Percentiles rank a stretch among this genome's conserved stretches.
Conservation (phyloP, 2,113 vertebrate genomes). For the Saimiri boliviensis region DNA sequence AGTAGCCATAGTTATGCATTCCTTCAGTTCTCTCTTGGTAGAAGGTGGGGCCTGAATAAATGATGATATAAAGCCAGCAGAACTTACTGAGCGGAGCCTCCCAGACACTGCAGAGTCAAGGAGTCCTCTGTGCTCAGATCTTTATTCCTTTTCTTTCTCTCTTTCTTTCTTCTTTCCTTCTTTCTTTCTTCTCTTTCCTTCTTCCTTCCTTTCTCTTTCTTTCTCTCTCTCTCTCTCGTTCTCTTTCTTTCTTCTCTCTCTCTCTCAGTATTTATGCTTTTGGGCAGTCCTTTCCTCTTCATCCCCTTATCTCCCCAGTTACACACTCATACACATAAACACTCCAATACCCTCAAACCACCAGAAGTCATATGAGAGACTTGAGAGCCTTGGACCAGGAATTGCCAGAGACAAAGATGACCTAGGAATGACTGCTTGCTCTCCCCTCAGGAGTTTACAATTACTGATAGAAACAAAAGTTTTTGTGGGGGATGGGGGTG, state of each 20-base stretch:
- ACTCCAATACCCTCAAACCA: not conserved
- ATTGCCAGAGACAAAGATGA: not conserved
- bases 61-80: not conserved
- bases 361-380: not conserved
- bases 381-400: not conserved
- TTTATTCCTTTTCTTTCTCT: not conserved
- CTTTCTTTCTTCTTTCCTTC: not conserved
- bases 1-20: not conserved
- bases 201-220: no score
- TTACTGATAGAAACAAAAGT: not conserved
- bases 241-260: not conserved
- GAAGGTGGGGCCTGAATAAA: not conserved
- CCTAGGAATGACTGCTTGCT: not conserved
- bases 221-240: no score
- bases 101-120: not conserved
- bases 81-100: not conserved
- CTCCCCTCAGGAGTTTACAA: not conserved
- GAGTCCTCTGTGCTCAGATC: not conserved
- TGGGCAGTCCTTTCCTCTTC: not conserved
- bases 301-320: not conserved
- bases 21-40: not conserved
- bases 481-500: not conserved
- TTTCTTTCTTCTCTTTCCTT: no score
- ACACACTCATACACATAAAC: not conserved
- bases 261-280: not conserved